Evolutionary conservation across 2,888 invertebrate genomes (phyloP).

Genomic region (Tortrix viridana): DNA sequence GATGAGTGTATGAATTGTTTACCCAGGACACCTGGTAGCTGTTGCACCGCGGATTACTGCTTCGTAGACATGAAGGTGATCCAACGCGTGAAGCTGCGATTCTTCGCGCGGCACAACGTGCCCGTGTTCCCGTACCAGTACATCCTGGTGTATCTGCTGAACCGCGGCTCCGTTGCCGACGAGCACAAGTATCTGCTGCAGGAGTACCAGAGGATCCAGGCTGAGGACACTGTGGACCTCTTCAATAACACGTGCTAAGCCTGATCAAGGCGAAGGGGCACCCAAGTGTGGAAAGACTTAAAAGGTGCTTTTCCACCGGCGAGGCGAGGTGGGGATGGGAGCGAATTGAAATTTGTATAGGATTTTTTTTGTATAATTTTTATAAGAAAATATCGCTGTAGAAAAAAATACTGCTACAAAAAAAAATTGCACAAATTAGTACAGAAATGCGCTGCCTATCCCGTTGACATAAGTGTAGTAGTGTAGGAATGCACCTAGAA

Average conservation of each 20-base stretch:
- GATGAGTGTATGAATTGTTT: background rate
- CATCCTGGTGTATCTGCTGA: slow-evolving; percentile 71
- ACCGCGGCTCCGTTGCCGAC: slow-evolving; percentile 69
- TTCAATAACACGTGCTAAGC: slow-evolving; percentile 70
- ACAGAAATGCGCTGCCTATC: too few relatives aligned
- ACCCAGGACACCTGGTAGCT: slow-evolving; percentile 74
- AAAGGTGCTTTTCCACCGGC: too few relatives aligned
- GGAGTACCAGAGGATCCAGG: slow-evolving; percentile 67
- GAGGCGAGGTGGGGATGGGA: too few relatives aligned
- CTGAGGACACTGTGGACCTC: slow-evolving; percentile 65
- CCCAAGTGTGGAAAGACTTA: too few relatives aligned
- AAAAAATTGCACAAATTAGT: too few relatives aligned
- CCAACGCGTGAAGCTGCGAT: slow-evolving; percentile 72
- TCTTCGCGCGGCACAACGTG: slow-evolving; percentile 76
- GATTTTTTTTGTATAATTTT: too few relatives aligned
- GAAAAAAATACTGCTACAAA: too few relatives aligned
- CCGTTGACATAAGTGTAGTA: too few relatives aligned
- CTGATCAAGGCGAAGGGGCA: slow-evolving; percentile 8
- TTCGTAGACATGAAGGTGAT: slow-evolving; percentile 81
- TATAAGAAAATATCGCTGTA: too few relatives aligned
- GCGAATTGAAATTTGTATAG: too few relatives aligned
- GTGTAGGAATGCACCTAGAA: too few relatives aligned
- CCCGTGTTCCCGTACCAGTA: slow-evolving; percentile 79
- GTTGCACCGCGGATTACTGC: slow-evolving; percentile 77
- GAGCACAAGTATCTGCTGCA: slow-evolving; percentile 75